Conservation (phyloP, 2,113 vertebrate genomes). For the Helogale parvula region DNA sequence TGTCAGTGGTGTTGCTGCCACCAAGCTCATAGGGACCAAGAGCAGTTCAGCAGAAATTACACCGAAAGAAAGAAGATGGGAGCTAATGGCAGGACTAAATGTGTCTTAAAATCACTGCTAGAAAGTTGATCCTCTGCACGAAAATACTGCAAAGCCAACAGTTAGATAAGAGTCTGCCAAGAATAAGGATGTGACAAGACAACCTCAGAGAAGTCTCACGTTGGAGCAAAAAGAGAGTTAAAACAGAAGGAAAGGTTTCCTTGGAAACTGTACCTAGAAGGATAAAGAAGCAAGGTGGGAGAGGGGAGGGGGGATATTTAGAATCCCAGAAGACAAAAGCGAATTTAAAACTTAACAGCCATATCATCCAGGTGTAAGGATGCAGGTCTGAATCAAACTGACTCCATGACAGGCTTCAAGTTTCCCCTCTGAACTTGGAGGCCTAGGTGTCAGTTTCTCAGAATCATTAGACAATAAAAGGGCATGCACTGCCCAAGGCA, state of each 20-base stretch:
- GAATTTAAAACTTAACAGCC: not conserved
- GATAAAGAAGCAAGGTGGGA: not conserved
- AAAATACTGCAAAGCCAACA: not conserved
- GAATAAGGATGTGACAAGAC: not conserved
- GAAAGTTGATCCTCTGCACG: rapidly evolving
- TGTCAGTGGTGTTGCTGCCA: not conserved
- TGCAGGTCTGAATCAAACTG: too few relatives aligned
- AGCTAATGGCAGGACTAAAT: not conserved
- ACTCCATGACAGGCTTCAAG: too few relatives aligned
- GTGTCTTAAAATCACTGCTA: not conserved
- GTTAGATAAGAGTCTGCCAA: not conserved
- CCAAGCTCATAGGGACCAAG: not conserved
- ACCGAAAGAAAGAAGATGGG: not conserved
- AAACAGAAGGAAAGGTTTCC: not conserved
- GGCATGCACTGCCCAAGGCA: too few relatives aligned
- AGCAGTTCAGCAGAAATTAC: not conserved
- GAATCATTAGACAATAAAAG: too few relatives aligned
- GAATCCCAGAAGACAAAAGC: not conserved
- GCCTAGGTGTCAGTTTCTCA: too few relatives aligned
- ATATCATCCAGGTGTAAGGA: too few relatives aligned
- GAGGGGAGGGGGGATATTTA: not conserved
- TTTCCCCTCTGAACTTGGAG: too few relatives aligned
- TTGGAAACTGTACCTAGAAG: not conserved
- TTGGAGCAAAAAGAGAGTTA: not conserved
- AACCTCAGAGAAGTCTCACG: not conserved